These are phyloP conservation scores for Montipora capricornis DNA, from an alignment of 64 coral and sea anemone species.

Conservation along the genomic window DNA sequence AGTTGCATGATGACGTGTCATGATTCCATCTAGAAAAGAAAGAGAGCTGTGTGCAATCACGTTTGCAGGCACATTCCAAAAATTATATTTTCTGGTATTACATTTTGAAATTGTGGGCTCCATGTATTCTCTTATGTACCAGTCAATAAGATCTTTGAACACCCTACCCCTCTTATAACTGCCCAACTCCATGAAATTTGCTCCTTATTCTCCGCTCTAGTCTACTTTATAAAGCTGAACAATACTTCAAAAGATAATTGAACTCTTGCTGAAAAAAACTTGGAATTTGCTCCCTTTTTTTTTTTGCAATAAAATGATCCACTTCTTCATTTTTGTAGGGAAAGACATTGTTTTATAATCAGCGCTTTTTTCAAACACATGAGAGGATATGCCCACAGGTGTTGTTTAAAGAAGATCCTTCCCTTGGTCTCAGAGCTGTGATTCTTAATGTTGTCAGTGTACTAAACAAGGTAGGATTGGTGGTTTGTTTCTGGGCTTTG, in stretches of 20 bases:
- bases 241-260: too few relatives aligned
- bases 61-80: too few relatives aligned
- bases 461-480: conserved; percentile 32
- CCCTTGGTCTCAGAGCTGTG: conserved; percentile 43
- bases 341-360: conserved; percentile 28
- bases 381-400: conserved; percentile 20
- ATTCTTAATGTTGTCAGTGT: conserved; percentile 45
- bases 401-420: conserved; percentile 45
- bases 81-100: too few relatives aligned
- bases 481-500: too few relatives aligned
- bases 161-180: neutral
- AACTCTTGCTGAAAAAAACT: too few relatives aligned
- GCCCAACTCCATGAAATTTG: neutral
- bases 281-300: neutral
- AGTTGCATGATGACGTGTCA: too few relatives aligned
- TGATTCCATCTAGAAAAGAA: too few relatives aligned
- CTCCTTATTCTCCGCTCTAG: too few relatives aligned
- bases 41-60: too few relatives aligned
- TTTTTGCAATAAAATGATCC: neutral
- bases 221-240: too few relatives aligned
- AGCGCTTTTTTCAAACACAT: conserved; percentile 48
- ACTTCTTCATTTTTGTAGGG: conserved; percentile 1
- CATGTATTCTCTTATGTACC: too few relatives aligned
- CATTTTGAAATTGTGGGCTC: too few relatives aligned
- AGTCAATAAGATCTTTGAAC: neutral